Conservation (phyloP, 2,797 vertebrate genomes). For the Poecilia wingei region DNA sequence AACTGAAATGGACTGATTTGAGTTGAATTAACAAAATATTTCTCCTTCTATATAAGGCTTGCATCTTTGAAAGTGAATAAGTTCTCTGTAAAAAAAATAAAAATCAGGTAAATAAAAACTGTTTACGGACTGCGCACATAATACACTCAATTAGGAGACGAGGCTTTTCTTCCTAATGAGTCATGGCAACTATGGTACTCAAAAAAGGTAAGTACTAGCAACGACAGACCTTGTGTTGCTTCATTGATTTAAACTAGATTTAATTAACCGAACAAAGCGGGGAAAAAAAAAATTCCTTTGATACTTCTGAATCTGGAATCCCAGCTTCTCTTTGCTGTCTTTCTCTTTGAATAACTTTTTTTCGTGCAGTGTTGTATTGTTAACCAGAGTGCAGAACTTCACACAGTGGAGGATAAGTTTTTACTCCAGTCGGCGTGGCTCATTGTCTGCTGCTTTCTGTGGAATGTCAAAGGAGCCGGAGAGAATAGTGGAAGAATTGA, state of each 20-base stretch:
- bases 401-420: background rate
- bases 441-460: background rate
- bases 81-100: background rate
- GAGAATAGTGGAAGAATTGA: background rate
- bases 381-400: background rate
- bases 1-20: no score
- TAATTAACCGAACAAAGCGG: slow-evolving; percentile 9
- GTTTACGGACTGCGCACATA: background rate
- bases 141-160: background rate
- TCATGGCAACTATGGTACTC: background rate
- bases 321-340: slow-evolving; percentile 4
- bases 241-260: slow-evolving; percentile 4
- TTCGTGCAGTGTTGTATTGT: slow-evolving; percentile 8
- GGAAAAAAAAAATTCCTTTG: background rate
- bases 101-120: background rate
- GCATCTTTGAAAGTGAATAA: background rate
- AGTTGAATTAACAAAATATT: background rate
- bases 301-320: slow-evolving; percentile 19
- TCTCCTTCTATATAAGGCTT: background rate
- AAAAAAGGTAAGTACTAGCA: background rate
- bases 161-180: background rate
- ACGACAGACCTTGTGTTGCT: background rate
- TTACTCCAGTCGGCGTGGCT: background rate
- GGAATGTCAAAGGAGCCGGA: background rate
- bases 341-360: background rate